Percentiles rank a stretch among this genome's conserved stretches.
phyloP scores from a whole-genome alignment of 2,888 invertebrate species.

The Epinotia nisella region DNA sequence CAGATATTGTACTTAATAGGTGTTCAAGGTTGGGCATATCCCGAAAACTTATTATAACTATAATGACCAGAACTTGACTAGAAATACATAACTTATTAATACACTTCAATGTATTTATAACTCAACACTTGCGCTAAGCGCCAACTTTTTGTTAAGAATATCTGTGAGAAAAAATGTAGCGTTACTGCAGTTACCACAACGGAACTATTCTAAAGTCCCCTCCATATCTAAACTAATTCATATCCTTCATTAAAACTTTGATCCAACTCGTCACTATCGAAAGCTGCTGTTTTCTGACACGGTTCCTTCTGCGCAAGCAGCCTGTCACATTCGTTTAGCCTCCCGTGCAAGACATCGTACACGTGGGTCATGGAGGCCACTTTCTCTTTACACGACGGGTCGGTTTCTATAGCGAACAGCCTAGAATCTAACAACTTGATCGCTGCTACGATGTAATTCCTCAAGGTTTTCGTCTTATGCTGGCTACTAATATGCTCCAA shows the following conservation, averaged over 20 bases:
- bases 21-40: neutral
- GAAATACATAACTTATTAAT: neutral
- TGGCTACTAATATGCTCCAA: constrained; percentile 77
- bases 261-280: constrained; percentile 73
- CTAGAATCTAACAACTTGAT: constrained; percentile 80
- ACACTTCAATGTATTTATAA: neutral
- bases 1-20: neutral
- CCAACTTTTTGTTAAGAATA: too few relatives aligned
- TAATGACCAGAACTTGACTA: neutral
- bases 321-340: constrained; percentile 76
- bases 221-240: constrained; percentile 63
- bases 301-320: constrained; percentile 72
- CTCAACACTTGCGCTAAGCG: neutral
- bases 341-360: constrained; percentile 76
- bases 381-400: constrained; percentile 80
- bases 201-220: neutral
- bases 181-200: too few relatives aligned
- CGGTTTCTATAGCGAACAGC: constrained; percentile 80
- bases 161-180: too few relatives aligned
- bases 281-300: constrained; percentile 59
- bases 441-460: constrained; percentile 81
- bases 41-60: neutral
- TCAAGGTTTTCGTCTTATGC: constrained; percentile 79
- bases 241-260: constrained; percentile 73
- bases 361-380: constrained; percentile 80